Evolutionary conservation across 2,797 vertebrate genomes (phyloP), one percentile per base, ranked within the genome.

Genomic region (Fistularia commersonii): DNA sequence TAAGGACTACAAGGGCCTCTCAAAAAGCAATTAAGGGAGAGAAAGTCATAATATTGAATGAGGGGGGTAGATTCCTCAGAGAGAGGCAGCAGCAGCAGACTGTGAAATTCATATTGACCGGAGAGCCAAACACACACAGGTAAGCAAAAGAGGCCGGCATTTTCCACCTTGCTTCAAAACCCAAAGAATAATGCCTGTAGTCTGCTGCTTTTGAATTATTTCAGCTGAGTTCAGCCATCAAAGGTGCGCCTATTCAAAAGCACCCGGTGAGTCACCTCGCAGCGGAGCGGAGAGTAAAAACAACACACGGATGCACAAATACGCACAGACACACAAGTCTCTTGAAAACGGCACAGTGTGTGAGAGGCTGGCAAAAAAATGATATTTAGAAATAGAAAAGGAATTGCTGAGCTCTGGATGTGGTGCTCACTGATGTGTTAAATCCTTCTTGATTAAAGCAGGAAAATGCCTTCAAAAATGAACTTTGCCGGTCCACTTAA

Each of bases 381-480:
- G 7, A 74, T 71, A 79, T 78, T 63, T 69, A 49, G 45, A 74
- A 57, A 72, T 56, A 50, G 44, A 39, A 53, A 39, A 47, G 55
- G 59, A 83, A 84, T 49, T 56, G 74, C 77, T 80, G 72, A 74
- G 72, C 73, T 80, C 55, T 70, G 74, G 61, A 69, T 76, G 70
- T 61, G 23, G 23, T 23, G 62, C 36, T 79, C 83, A 83, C 68
- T 67, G 74, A 73, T 73, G 87, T 83, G 87, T 83, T 85, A 87
- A 91, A 90, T 91, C 88, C 83, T 31, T 65, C 78, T 85, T 90
- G 88, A 91, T 89, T 90, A 88, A 89, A 84, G 74, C 76, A 56
- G 73, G 74, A 77, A 79, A 84, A 84, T 48, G 75, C 74, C 72
- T 80, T 83, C 51, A 64, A 88, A 80, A 83, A 80, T 61, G 84